Base-by-base conservation (phyloP, 2,797 vertebrate species). In the Hydrophis major region DNA sequence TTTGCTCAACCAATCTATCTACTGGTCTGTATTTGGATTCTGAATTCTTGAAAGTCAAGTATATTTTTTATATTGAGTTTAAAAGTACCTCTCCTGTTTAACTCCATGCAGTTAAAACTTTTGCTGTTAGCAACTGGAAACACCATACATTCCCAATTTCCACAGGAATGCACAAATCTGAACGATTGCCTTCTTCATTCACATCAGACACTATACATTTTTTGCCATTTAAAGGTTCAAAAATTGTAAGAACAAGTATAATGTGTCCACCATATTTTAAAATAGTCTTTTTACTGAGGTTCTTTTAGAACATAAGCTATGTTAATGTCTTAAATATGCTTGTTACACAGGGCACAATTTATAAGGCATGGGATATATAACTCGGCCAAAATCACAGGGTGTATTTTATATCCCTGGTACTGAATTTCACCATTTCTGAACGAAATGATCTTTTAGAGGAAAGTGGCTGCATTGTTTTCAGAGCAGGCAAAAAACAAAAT, bases 21-120 rank as follows among this genome's bases (percentile, higher is more conserved):
- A 25, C 37, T 83, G 74, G 37, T 0, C 37, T 83, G 37, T 47
- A 42, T 25, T 47, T 83, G 20, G 74, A 83, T 86, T 89, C 97
- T 92, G 25, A 94, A 92, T 96, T 97, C 96, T 95, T 96, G 55
- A 94, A 95, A 94, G 90, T 96, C 96, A 96, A 92, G 60, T 18
- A 66, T 27, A 55, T 50, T 95, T 95, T 93, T 27, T 37, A 0
- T 59, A 6, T 57, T 89, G 93, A 59, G 13, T 0, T 0, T n/a
- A 32, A 0, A 0, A 37, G 87, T 87, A 89, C 14, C 47, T 94
- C 92, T 93, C 86, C 60, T 66, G 47, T 13, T 53, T 53, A 53
- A 53, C 50, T 28, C n/a, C 55, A 56, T 53, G 50, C 86, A 37
- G 32, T 8, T 66, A 87, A 89, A 0, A 55, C 13, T 95, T 96